Conservation (phyloP, 2,797 vertebrate species). For the Etheostoma perlongum region DNA sequence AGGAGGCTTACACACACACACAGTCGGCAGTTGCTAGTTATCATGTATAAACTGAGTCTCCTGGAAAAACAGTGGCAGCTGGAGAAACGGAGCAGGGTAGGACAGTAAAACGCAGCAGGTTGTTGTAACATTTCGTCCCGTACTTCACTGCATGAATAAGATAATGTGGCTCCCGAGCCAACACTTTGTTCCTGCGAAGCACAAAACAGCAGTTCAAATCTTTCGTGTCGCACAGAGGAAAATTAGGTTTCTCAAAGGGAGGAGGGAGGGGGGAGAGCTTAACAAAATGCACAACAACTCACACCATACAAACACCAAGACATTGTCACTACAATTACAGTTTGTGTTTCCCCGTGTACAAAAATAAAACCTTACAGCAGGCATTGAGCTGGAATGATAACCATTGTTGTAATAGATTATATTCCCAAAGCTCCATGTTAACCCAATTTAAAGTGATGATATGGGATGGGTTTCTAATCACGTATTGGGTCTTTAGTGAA, state of each 20-base stretch:
- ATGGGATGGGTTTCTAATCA: conserved; percentile 36
- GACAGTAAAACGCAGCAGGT: conserved; percentile 47
- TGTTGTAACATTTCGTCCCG: conserved; percentile 47
- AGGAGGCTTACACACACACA: conserved; percentile 5
- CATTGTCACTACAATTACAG: conserved; percentile 11
- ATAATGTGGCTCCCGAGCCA: conserved; percentile 14
- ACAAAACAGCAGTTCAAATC: conserved; percentile 24
- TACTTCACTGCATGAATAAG: conserved; percentile 35
- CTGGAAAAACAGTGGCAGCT: conserved; percentile 67
- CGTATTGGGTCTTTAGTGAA: conserved; percentile 34
- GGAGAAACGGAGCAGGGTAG: conserved; percentile 35
- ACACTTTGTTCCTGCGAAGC: conserved; percentile 1
- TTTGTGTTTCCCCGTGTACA: background rate
- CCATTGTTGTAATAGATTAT: conserved; percentile 28
- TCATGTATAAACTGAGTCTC: conserved; percentile 53
- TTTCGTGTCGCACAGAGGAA: conserved; percentile 13
- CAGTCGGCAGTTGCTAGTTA: conserved; percentile 26
- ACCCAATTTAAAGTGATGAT: conserved; percentile 30
- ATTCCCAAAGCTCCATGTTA: conserved; percentile 10
- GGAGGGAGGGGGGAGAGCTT: background rate
- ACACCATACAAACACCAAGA: conserved; percentile 1
- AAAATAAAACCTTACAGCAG: conserved; percentile 13
- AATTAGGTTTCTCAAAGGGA: conserved; percentile 33
- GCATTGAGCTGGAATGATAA: conserved; percentile 4
- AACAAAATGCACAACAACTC: conserved; percentile 25